Percentiles rank a stretch among this genome's conserved stretches.
Conservation (phyloP, 1,140 invertebrate genomes). For the Aphelinus atriplicis region DNA sequence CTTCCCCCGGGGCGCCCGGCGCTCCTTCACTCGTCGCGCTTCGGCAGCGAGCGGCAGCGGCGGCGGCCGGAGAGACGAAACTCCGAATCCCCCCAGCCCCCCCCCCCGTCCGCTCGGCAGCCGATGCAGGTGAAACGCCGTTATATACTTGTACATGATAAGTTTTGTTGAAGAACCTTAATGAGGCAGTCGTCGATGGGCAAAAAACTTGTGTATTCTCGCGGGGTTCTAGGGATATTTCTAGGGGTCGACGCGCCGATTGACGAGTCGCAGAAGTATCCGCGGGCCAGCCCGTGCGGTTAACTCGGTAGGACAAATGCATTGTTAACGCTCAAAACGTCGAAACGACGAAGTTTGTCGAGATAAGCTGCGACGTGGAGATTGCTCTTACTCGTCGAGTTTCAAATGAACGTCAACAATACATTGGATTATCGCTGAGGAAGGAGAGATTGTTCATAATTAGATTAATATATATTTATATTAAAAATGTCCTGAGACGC, state of each 20-base stretch:
- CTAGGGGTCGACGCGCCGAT: background rate
- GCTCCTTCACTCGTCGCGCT: too few relatives aligned
- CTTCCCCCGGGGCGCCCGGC: too few relatives aligned
- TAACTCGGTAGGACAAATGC: slow-evolving; percentile 8
- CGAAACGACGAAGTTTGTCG: too few relatives aligned
- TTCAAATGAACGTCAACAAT: background rate
- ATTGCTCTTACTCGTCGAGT: too few relatives aligned
- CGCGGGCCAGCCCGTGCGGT: background rate
- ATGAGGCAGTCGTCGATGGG: slow-evolving; percentile 3
- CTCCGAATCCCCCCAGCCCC: too few relatives aligned
- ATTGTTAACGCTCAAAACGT: background rate
- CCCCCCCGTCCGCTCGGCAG: too few relatives aligned
- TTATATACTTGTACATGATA: slow-evolving; percentile 7
- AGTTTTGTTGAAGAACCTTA: slow-evolving; percentile 16
- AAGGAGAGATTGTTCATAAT: slow-evolving; percentile 5
- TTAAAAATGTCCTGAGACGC: slow-evolving; percentile 14
- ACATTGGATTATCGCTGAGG: slow-evolving; percentile 4
- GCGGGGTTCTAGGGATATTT: slow-evolving; percentile 10
- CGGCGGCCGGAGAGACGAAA: too few relatives aligned
- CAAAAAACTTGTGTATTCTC: background rate
- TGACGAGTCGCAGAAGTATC: too few relatives aligned
- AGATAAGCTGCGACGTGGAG: too few relatives aligned
- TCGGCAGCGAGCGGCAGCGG: too few relatives aligned
- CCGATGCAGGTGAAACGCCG: background rate
- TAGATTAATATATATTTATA: background rate